Evolutionary conservation across 2,797 vertebrate genomes (phyloP), one percentile per base, ranked within the genome.

Genomic region (Setipinna tenuifilis): DNA sequence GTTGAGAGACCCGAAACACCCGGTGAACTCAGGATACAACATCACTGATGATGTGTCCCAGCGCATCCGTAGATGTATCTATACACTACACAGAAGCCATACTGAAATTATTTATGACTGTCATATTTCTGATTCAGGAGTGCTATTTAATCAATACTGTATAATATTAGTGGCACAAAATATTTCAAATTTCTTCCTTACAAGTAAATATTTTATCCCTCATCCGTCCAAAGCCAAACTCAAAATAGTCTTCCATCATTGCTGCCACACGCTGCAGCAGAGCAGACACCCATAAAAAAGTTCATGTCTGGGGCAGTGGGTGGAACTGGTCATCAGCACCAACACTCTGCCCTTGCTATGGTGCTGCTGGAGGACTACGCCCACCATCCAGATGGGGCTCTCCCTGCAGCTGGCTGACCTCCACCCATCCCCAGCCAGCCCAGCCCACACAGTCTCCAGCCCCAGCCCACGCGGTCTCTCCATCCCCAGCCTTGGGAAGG

Each of bases 291-390:
- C 68, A 75, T 0, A 9, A 78, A 10, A 10, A 44, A 10, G 71
- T 78, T 78, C 35, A 44, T 78, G 71, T 78, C 71, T 78, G 71
- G 71, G 71, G 71, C 71, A 78, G 19, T 78, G 71, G 71, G 71
- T 44, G 71, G 35, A 4, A 78, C 71, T 78, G 16, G 71, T 21
- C 35, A 21, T 75, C 31, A 41, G 10, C 71, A 44, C 11, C 3
- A 78, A 78, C 71, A 44, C 1, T 19, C 16, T 17, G 6, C 71
- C 17, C 12, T 31, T 54, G 5, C 71, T 78, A 35, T 16, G n/a
- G n/a, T n/a, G 35, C 35, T 19, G 17, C 31, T 10, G 6, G 35
- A 17, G 10, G 25, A 35, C 71, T 19, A 44, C 16, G 7, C 58
- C 58, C 58, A 59, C 58, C 58, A 59, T 44, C 31, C 71, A 78